These are phyloP conservation scores for Thereuonema tuberculata DNA, from an alignment of 1,140 invertebrate genomes.

Conservation along the genomic window DNA sequence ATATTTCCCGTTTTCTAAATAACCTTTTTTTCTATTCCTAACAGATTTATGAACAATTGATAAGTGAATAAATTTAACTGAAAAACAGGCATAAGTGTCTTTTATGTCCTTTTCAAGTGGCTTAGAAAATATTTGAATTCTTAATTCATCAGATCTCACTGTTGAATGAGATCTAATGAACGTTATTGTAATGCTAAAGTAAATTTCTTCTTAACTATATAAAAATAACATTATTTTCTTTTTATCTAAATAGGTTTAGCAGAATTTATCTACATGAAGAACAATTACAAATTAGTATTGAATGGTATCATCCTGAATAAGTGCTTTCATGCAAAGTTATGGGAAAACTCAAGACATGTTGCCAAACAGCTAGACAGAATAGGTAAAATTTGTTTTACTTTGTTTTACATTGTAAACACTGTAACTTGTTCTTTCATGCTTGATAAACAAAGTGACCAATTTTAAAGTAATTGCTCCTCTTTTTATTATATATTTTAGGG, in stretches of 20 bases:
- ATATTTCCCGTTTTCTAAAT: no score
- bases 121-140: no score
- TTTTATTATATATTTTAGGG: conserved; percentile 19
- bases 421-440: neutral
- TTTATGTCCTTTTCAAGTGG: no score
- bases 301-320: conserved; percentile 47
- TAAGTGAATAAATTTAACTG: no score
- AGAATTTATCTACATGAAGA: conserved; percentile 27
- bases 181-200: no score
- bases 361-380: conserved; percentile 54
- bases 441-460: neutral
- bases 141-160: no score
- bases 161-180: no score
- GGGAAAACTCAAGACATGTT: conserved; percentile 59
- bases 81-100: no score
- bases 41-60: no score
- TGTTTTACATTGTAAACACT: neutral
- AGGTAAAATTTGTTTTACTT: conserved; percentile 32
- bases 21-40: no score
- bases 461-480: neutral
- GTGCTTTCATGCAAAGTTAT: conserved; percentile 48
- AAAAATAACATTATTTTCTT: no score
- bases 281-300: conserved; percentile 33
- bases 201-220: no score
- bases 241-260: conserved; percentile 28